Evolutionary conservation across 2,888 invertebrate genomes (phyloP).

Genomic region (Tenthredo scrophulariae): DNA sequence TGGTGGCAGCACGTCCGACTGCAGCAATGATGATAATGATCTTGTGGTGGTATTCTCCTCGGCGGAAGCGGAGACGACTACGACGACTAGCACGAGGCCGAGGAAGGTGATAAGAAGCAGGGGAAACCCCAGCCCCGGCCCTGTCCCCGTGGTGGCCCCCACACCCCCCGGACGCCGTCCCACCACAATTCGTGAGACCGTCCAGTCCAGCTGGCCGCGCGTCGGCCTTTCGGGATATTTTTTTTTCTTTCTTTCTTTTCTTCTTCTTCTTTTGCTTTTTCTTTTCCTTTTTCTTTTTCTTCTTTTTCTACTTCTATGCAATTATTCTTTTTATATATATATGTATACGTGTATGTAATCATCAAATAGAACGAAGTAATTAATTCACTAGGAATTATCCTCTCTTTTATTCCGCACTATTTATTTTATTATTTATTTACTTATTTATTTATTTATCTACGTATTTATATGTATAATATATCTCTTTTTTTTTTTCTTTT

Average conservation of each 20-base stretch:
- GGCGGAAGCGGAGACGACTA: slow-evolving; percentile 30
- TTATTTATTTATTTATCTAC: neutral
- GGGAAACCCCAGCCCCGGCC: slow-evolving; percentile 72
- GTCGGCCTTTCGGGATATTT: slow-evolving; percentile 55
- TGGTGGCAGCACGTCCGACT: neutral
- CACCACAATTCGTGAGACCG: slow-evolving; percentile 66
- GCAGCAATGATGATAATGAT: neutral
- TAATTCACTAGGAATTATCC: neutral
- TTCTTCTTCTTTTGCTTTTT: neutral
- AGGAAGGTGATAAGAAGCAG: slow-evolving; percentile 73
- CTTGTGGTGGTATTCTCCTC: slow-evolving; percentile 12
- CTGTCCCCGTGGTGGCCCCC: slow-evolving; percentile 74
- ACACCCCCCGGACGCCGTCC: slow-evolving; percentile 68
- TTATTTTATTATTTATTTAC: neutral
- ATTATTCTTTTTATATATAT: neutral
- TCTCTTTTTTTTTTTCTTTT: neutral
- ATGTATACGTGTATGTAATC: neutral
- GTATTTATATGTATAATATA: neutral
- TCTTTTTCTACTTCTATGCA: neutral
- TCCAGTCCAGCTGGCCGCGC: slow-evolving; percentile 60
- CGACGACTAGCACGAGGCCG: slow-evolving; percentile 59
- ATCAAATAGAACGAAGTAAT: neutral
- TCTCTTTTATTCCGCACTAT: neutral
- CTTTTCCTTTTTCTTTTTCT: neutral
- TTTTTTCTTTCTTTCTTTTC: neutral